Evolutionary conservation across 2,113 vertebrate species (phyloP).

Genomic region (Fregata magnificens): DNA sequence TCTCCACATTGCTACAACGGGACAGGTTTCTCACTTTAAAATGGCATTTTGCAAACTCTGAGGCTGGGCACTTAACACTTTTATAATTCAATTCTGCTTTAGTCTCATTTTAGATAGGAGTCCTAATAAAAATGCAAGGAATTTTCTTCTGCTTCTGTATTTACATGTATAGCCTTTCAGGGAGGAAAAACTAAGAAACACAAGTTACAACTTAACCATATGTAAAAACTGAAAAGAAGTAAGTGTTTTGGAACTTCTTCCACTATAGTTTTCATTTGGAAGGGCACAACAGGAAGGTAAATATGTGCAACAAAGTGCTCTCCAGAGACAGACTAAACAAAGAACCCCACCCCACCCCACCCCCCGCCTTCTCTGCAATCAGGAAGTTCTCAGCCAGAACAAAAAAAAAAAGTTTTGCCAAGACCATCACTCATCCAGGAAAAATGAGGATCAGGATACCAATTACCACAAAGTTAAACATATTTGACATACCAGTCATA

Average conservation of each 20-base stretch:
- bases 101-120: background rate
- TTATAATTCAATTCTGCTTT: background rate
- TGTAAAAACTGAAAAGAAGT: background rate
- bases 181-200: background rate
- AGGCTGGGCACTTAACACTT: background rate
- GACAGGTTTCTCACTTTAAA: background rate
- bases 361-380: background rate
- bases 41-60: background rate
- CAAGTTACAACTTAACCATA: background rate
- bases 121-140: background rate
- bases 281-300: background rate
- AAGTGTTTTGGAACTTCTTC: background rate
- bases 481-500: background rate
- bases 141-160: background rate
- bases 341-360: background rate
- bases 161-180: background rate
- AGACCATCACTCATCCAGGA: background rate
- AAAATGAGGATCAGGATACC: background rate
- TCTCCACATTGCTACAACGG: background rate
- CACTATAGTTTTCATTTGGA: background rate
- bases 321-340: background rate
- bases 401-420: background rate
- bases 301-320: background rate
- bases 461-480: background rate
- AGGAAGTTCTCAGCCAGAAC: constrained; percentile 7